A percentile compares a stretch with the other conserved stretches of the same genome.
Evolutionary conservation across 1,140 invertebrate genomes (phyloP).

Genomic region (Trichonephila clavipes): DNA sequence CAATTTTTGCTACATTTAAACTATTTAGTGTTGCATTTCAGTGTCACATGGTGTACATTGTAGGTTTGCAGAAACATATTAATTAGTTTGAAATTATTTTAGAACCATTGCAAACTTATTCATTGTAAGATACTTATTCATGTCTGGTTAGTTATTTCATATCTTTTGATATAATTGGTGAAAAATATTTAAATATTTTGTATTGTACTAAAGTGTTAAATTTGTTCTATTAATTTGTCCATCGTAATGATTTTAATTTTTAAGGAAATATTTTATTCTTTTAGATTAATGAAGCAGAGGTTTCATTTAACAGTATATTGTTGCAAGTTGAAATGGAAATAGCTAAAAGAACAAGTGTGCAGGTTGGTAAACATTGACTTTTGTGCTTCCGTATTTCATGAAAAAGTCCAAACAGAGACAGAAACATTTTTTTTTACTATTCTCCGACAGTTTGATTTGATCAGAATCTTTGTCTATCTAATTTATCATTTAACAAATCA

Average conservation of each 20-base stretch:
- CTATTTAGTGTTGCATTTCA: no score
- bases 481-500: neutral
- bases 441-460: neutral
- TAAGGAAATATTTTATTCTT: slow-evolving; percentile 35
- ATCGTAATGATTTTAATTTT: neutral
- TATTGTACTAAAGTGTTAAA: neutral
- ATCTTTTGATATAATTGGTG: no score
- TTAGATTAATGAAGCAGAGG: slow-evolving; percentile 52
- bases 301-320: slow-evolving; percentile 10
- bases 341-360: slow-evolving; percentile 12
- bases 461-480: neutral
- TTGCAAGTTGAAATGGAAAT: slow-evolving; percentile 49
- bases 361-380: slow-evolving; percentile 71
- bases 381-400: neutral
- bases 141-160: no score
- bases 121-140: no score
- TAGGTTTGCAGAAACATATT: no score
- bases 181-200: no score
- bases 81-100: no score
- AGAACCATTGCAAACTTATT: no score
- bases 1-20: no score
- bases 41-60: no score
- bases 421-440: slow-evolving; percentile 1
- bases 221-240: neutral
- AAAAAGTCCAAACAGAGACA: neutral